Base-by-base conservation (phyloP, 1,140 invertebrate genomes). In the Himalopsyche phryganea region DNA sequence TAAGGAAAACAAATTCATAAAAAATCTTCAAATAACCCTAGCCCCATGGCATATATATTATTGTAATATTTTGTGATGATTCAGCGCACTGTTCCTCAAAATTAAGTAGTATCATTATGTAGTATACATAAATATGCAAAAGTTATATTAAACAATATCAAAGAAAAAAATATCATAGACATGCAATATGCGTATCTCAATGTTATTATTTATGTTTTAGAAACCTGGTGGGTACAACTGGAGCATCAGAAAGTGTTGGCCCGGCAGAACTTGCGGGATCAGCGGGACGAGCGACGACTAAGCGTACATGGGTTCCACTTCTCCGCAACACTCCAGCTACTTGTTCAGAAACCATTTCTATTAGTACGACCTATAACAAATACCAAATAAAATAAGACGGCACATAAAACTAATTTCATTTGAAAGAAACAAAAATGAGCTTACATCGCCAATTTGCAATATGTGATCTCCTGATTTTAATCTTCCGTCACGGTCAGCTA, bases 401-500 rank as follows among this genome's bases (percentile, higher is more conserved):
- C 7, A 36, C n/a, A n/a, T n/a, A n/a, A n/a, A n/a, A n/a, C n/a
- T n/a, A n/a, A n/a, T n/a, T n/a, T n/a, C n/a, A n/a, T n/a, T n/a
- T n/a, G n/a, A n/a, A n/a, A n/a, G n/a, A n/a, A n/a, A n/a, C n/a
- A n/a, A n/a, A n/a, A 36, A 44, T 2, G 58, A 44, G 61, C 74
- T 74, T 4, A 82, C 81, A 71, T 94, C 90, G 15, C 93, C 91
- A 69, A 98, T 98, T 80, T 98, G 94, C 40, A 98, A 79, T 66
- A 98, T 95, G 72, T 98, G 94, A 79, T 98, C 96, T 13, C 95
- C 95, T 69, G 92, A 94, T 67, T 91, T 90, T 23, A 98, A 80
- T 41, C 94, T 83, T 44, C 91, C 92, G 80, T 98, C 94, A 75
- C 91, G 84, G 77, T 98, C 94, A 17, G 96, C 94, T 2, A 97